phyloP scores from a whole-genome alignment of 2,888 invertebrate genomes.

The Drosophila paramelanica region DNA sequence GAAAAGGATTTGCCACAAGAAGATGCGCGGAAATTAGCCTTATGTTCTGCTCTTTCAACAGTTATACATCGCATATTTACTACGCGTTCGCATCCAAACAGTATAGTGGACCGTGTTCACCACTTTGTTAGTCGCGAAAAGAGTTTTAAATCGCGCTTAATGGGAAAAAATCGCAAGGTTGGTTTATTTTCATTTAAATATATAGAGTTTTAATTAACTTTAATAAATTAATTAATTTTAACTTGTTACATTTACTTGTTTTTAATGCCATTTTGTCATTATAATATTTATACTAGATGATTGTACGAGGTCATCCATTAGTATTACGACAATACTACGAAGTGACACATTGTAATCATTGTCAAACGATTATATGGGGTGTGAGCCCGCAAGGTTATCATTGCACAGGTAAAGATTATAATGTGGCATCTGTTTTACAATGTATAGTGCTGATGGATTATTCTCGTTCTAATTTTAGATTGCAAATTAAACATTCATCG shows the following conservation, averaged over 20 bases:
- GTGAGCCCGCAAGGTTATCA: constrained; percentile 98
- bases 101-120: constrained; percentile 90
- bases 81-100: constrained; percentile 87
- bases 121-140: constrained; percentile 95
- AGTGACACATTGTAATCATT: constrained; percentile 96
- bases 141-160: constrained; percentile 89
- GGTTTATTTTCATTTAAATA: constrained; percentile 8
- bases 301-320: constrained; percentile 95
- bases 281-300: constrained; percentile 86
- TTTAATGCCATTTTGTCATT: neutral
- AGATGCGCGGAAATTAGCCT: constrained; percentile 89
- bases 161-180: constrained; percentile 89
- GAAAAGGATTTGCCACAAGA: constrained; percentile 88
- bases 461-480: constrained; percentile 85
- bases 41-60: constrained; percentile 90
- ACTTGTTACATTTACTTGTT: neutral
- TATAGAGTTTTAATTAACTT: no score
- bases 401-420: constrained; percentile 91
- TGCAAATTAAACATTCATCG: constrained; percentile 96
- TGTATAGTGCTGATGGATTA: constrained; percentile 3
- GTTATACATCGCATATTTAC: constrained; percentile 92
- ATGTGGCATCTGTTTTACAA: neutral
- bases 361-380: constrained; percentile 96
- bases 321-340: constrained; percentile 94
- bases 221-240: neutral